Evolutionary conservation across 2,888 invertebrate genomes (phyloP).

Genomic region (Ferdinandea cuprea): DNA sequence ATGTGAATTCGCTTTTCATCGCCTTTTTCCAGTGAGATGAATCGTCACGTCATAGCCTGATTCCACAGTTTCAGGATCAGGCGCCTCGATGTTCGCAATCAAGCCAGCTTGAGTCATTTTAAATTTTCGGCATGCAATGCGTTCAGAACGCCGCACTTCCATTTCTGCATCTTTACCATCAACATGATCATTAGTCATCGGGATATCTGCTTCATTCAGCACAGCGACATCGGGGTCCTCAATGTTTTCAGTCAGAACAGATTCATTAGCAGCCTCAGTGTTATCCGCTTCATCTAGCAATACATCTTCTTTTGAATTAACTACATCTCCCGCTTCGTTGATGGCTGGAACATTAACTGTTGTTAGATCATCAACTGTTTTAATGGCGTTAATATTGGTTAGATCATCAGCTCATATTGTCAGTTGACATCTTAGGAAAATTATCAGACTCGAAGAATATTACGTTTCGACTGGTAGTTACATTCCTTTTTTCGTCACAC

Average conservation of each 20-base stretch:
- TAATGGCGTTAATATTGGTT: background rate
- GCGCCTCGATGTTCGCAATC: background rate
- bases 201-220: too few relatives aligned
- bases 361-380: background rate
- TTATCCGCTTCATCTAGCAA: background rate
- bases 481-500: slow-evolving; percentile 13
- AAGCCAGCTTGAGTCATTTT: slow-evolving; percentile 6
- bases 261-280: background rate
- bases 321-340: background rate
- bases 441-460: slow-evolving; percentile 6
- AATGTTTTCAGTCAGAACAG: too few relatives aligned
- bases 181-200: too few relatives aligned
- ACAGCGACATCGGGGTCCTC: too few relatives aligned
- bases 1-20: slow-evolving; percentile 67
- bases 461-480: background rate
- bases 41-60: slow-evolving; percentile 65
- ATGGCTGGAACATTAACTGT: background rate
- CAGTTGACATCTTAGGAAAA: slow-evolving; percentile 23
- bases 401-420: slow-evolving; percentile 8
- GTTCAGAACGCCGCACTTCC: background rate
- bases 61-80: slow-evolving; percentile 59
- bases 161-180: background rate
- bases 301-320: background rate
- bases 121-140: slow-evolving; percentile 5
- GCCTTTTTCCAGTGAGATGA: slow-evolving; percentile 68